Evolutionary conservation across 35 echinoderm and acorn worm species (phyloP).

Genomic region (Nesometra sesokonis): DNA sequence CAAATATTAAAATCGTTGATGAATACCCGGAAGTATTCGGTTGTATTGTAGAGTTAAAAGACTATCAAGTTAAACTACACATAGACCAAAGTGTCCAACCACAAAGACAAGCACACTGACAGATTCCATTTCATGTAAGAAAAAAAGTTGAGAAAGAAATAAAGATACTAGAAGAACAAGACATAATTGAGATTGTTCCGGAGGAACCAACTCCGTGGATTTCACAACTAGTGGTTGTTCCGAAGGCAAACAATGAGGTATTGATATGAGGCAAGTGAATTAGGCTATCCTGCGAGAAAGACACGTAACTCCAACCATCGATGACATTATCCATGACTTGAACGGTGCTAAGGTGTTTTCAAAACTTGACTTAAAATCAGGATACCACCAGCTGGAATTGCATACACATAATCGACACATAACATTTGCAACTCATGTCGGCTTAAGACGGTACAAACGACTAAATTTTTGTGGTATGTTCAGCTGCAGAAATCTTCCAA

Average conservation of each 20-base stretch:
- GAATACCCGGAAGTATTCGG: not conserved
- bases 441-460: not conserved
- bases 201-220: not conserved
- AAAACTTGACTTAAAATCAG: not conserved
- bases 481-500: no score
- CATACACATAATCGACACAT: no score
- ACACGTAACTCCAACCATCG: constrained; percentile 13
- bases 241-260: not conserved
- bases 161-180: not conserved
- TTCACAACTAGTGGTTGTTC: not conserved
- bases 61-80: constrained; percentile 6
- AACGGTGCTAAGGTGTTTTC: not conserved
- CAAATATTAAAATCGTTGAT: not conserved
- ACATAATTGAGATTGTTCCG: not conserved
- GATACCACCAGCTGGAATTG: not conserved
- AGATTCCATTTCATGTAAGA: not conserved
- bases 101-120: not conserved
- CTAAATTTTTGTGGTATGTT: no score
- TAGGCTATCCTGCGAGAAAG: constrained; percentile 6
- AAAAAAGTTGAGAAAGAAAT: constrained; percentile 4
- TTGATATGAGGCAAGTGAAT: not conserved
- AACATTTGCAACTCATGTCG: no score
- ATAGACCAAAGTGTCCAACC: constrained; percentile 3
- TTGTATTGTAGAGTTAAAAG: not conserved
- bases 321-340: constrained; percentile 18